These are phyloP conservation scores for Zonotrichia leucophrys DNA, from an alignment of 2,113 vertebrate genomes.

Conservation along the genomic window DNA sequence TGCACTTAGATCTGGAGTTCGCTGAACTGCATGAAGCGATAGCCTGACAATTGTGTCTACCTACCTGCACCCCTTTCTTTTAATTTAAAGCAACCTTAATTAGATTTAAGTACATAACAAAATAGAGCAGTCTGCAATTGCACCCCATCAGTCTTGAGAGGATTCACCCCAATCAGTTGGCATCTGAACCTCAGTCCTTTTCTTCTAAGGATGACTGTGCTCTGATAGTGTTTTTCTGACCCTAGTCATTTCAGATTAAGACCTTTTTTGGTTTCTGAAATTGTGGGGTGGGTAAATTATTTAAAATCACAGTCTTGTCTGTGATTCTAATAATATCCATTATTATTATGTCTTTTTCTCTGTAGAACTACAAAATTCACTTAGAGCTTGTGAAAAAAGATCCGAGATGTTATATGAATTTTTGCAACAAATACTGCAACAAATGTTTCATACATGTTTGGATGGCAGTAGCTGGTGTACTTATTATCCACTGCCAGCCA, in stretches of 20 bases:
- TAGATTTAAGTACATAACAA: background rate
- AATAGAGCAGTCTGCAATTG: background rate
- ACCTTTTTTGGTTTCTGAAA: background rate
- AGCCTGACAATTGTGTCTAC: background rate
- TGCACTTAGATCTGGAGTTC: background rate
- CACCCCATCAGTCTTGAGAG: background rate
- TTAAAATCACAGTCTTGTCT: background rate
- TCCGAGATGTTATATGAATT: background rate
- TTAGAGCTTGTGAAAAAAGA: background rate
- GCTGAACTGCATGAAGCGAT: background rate
- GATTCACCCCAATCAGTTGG: background rate
- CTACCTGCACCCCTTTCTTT: rapidly evolving
- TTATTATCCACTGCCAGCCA: background rate
- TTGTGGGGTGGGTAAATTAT: background rate
- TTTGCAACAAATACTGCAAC: background rate
- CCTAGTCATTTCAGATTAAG: background rate
- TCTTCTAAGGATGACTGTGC: background rate
- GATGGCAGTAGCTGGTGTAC: background rate
- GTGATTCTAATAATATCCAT: background rate
- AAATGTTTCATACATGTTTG: background rate
- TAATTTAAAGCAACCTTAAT: background rate
- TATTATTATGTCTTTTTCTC: background rate
- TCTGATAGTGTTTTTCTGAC: background rate
- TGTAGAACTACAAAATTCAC: background rate
- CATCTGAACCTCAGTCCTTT: background rate